Evolutionary conservation across 2,113 vertebrate genomes (phyloP).

Genomic region (Oceanodroma tethys): DNA sequence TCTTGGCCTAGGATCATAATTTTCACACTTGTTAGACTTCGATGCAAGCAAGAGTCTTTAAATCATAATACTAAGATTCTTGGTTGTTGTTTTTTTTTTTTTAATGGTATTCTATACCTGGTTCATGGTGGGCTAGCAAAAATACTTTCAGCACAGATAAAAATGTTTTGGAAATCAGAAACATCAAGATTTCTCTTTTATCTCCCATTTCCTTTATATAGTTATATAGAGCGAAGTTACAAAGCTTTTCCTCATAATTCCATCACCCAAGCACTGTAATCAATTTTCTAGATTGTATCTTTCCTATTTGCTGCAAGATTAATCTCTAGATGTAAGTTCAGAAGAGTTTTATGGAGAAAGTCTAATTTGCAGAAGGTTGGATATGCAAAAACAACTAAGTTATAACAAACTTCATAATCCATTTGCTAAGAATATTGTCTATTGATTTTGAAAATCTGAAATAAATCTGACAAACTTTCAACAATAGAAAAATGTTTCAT

Average conservation of each 20-base stretch:
- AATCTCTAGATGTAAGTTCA: not conserved
- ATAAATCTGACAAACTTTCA: not conserved
- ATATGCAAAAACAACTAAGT: not conserved
- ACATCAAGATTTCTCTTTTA: not conserved
- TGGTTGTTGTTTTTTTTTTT: not conserved
- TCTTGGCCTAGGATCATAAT: not conserved
- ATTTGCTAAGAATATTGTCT: not conserved
- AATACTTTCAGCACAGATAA: not conserved
- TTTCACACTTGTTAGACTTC: not conserved
- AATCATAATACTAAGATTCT: not conserved
- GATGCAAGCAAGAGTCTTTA: not conserved
- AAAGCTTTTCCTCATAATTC: not conserved
- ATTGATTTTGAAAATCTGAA: not conserved
- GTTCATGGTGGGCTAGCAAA: not conserved
- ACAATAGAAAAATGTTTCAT: rapidly evolving
- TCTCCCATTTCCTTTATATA: not conserved
- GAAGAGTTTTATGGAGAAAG: not conserved
- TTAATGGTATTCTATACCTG: not conserved
- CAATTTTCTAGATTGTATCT: not conserved
- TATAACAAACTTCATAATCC: not conserved
- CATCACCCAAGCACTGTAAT: not conserved
- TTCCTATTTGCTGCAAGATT: not conserved
- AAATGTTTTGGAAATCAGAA: not conserved
- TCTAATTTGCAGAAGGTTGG: not conserved
- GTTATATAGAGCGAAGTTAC: not conserved